phyloP scores from a whole-genome alignment of 2,797 vertebrate genomes.

The Amblyraja radiata region DNA sequence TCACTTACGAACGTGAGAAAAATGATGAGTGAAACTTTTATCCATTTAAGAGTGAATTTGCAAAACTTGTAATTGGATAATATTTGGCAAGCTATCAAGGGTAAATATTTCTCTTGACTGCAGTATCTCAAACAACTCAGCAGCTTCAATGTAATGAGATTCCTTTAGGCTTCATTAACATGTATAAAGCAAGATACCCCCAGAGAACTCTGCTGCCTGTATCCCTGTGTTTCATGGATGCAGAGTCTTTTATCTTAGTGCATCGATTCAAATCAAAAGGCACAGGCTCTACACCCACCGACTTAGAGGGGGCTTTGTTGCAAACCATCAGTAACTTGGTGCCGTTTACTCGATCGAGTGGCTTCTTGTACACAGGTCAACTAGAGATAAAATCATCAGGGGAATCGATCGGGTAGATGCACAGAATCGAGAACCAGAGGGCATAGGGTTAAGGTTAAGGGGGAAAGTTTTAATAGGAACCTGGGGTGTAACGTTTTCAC shows the following conservation, averaged over 20 bases:
- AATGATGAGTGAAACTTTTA: neutral
- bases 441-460: no score
- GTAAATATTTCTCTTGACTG: neutral
- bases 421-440: no score
- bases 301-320: constrained; percentile 40
- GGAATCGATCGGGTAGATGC: no score
- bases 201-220: constrained; percentile 45
- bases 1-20: neutral
- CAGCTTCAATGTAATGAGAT: neutral
- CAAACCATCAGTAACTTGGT: constrained; percentile 40
- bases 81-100: neutral
- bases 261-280: constrained; percentile 49
- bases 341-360: neutral
- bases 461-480: no score
- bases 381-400: neutral
- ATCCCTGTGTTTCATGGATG: constrained; percentile 43
- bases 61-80: neutral
- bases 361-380: constrained; percentile 34
- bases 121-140: neutral
- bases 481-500: no score
- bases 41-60: neutral
- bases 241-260: constrained; percentile 45
- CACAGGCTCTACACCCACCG: constrained; percentile 42
- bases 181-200: constrained; percentile 45
- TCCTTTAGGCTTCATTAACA: constrained; percentile 52